Evolutionary conservation across 2,797 vertebrate genomes (phyloP).

Genomic region (Coilia nasus): DNA sequence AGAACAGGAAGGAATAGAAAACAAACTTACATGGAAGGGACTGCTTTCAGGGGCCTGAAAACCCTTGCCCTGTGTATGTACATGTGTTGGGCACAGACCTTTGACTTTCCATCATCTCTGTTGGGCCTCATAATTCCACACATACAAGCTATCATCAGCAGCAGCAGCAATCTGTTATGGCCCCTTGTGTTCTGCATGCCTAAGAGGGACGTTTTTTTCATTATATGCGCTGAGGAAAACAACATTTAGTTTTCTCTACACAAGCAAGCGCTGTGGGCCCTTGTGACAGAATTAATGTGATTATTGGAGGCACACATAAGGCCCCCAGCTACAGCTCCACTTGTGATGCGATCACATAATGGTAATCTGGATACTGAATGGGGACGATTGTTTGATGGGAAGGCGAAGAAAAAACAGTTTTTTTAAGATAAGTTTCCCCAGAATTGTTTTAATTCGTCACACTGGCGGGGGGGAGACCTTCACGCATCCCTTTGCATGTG

Average conservation of each 20-base stretch:
- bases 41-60: slow-evolving; percentile 54
- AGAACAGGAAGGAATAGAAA: slow-evolving; percentile 52
- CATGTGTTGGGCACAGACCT: background rate
- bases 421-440: slow-evolving; percentile 85
- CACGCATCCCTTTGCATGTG: slow-evolving; percentile 79
- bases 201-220: slow-evolving; percentile 30
- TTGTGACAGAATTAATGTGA: slow-evolving; percentile 74
- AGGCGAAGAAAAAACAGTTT: slow-evolving; percentile 60
- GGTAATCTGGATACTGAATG: slow-evolving; percentile 76
- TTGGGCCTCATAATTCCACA: slow-evolving; percentile 4
- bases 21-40: slow-evolving; percentile 49
- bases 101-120: background rate
- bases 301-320: slow-evolving; percentile 79
- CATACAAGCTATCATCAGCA: background rate
- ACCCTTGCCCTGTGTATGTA: background rate
- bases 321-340: slow-evolving; percentile 76
- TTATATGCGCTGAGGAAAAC: slow-evolving; percentile 63
- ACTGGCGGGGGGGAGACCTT: slow-evolving; percentile 66
- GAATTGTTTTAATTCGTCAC: slow-evolving; percentile 95
- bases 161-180: background rate
- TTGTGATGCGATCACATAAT: slow-evolving; percentile 82
- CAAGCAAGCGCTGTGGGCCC: slow-evolving; percentile 72
- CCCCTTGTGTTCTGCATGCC: background rate
- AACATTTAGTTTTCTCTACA: slow-evolving; percentile 77
- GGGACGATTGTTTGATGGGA: slow-evolving; percentile 67